These are phyloP conservation scores for Zaprionus gabonicus DNA, from an alignment of 1,140 invertebrate species.

Conservation along the genomic window DNA sequence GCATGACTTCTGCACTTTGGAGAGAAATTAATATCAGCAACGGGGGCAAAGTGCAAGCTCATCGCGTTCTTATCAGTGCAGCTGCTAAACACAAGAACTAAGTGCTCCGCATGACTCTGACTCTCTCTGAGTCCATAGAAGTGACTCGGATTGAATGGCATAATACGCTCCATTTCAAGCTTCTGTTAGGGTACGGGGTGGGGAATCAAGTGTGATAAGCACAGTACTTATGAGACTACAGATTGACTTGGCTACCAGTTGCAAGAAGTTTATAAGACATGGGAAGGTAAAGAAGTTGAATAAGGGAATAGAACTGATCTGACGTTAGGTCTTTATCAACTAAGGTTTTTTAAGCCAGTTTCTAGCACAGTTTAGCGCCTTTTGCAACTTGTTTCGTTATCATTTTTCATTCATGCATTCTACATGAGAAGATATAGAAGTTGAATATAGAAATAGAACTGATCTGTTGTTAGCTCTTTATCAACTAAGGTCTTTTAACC, in stretches of 20 bases:
- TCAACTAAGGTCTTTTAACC: neutral
- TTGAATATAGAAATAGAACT: neutral
- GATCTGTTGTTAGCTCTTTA: neutral
- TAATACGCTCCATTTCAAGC: neutral
- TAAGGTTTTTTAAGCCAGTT: too few species aligned
- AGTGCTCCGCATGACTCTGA: conserved; percentile 56
- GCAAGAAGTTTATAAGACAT: neutral
- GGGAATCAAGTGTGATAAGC: neutral
- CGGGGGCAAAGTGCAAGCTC: conserved; percentile 53
- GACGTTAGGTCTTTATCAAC: too few species aligned
- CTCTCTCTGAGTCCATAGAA: conserved; percentile 36
- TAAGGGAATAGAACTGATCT: too few species aligned
- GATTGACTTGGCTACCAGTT: neutral
- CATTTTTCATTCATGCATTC: too few species aligned
- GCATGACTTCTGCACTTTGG: conserved; percentile 76
- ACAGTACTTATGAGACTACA: neutral
- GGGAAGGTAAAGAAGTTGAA: neutral
- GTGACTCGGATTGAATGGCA: conserved; percentile 23
- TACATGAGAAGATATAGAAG: too few species aligned
- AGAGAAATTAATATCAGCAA: conserved; percentile 70
- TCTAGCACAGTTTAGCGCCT: too few species aligned
- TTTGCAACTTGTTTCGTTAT: too few species aligned
- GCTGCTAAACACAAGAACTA: conserved; percentile 53
- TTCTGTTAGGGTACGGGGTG: too few species aligned
- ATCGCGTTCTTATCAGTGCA: conserved; percentile 62